phyloP scores from a whole-genome alignment of 2,888 invertebrate genomes.

The Drosophila setosimentum region DNA sequence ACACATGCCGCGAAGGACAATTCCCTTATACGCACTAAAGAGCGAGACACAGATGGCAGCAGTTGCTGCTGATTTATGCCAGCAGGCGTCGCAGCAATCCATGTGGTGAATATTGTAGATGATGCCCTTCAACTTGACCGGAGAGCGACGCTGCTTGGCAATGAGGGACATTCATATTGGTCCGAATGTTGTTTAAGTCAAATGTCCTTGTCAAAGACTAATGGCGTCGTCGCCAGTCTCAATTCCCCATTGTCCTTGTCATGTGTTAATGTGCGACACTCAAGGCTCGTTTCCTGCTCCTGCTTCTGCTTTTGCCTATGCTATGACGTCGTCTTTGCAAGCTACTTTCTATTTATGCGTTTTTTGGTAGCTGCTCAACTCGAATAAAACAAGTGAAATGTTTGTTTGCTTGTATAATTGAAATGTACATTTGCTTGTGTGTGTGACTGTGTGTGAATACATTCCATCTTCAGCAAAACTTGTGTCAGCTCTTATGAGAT shows the following conservation, averaged over 20 bases:
- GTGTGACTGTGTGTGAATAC: neutral
- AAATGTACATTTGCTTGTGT: constrained; percentile 43
- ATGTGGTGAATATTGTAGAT: constrained; percentile 29
- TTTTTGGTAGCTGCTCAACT: constrained; percentile 48
- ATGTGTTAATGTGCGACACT: constrained; percentile 66
- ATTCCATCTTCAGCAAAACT: constrained; percentile 18
- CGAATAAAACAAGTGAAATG: constrained; percentile 53
- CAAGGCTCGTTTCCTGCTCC: constrained; percentile 58
- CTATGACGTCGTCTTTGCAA: constrained; percentile 25
- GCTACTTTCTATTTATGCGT: constrained; percentile 42
- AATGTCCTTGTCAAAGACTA: constrained; percentile 76
- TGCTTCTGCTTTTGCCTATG: neutral
- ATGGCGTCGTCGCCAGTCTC: constrained; percentile 68
- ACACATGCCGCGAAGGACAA: constrained; percentile 26
- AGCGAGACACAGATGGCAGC: constrained; percentile 6
- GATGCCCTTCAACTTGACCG: constrained; percentile 72
- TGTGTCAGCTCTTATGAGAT: constrained; percentile 26
- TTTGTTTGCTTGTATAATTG: constrained; percentile 59
- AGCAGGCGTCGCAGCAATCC: constrained; percentile 51
- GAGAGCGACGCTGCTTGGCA: neutral
- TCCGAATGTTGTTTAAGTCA: constrained; percentile 49
- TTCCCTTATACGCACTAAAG: neutral
- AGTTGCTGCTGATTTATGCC: constrained; percentile 57
- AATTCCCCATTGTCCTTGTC: constrained; percentile 63
- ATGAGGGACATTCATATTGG: constrained; percentile 23